phyloP scores from a whole-genome alignment of 1,140 invertebrate species.

The Drusus annulatus region DNA sequence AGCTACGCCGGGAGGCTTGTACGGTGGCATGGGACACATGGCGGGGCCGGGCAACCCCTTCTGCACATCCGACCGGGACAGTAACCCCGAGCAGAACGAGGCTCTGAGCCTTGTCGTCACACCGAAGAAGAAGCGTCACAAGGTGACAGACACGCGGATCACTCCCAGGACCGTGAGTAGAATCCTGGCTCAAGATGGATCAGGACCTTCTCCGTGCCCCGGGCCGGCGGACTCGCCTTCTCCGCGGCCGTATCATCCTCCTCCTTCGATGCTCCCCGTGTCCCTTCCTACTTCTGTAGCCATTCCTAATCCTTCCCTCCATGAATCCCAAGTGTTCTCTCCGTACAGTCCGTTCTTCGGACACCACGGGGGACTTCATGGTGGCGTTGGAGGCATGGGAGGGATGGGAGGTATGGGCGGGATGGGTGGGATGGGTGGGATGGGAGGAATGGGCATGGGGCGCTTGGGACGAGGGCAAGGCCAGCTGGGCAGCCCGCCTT shows the following conservation, averaged over 20 bases:
- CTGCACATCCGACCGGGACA: constrained; percentile 76
- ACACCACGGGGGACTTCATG: constrained; percentile 69
- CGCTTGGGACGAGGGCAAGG: constrained; percentile 66
- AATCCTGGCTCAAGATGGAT: constrained; percentile 86
- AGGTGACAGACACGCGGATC: constrained; percentile 96
- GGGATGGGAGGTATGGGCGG: constrained; percentile 64
- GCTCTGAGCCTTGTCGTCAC: constrained; percentile 93
- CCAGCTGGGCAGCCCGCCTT: constrained; percentile 73
- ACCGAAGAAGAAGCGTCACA: constrained; percentile 96
- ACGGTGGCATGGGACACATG: constrained; percentile 70
- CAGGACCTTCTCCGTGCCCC: constrained; percentile 74
- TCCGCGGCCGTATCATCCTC: constrained; percentile 80
- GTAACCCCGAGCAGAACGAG: constrained; percentile 91
- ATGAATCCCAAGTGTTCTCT: constrained; percentile 95
- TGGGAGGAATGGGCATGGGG: constrained; percentile 63
- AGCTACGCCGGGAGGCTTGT: constrained; percentile 76
- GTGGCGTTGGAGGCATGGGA: constrained; percentile 65
- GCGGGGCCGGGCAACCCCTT: constrained; percentile 77
- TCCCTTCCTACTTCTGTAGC: constrained; percentile 94
- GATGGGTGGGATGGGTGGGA: constrained; percentile 65
- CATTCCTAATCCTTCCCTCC: constrained; percentile 95
- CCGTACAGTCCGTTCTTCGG: constrained; percentile 90
- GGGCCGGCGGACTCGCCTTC: constrained; percentile 76
- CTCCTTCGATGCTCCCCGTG: constrained; percentile 87
- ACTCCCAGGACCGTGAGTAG: constrained; percentile 92